These are phyloP conservation scores for Apeltes quadracus DNA, from an alignment of 2,113 vertebrate species.

Conservation along the genomic window DNA sequence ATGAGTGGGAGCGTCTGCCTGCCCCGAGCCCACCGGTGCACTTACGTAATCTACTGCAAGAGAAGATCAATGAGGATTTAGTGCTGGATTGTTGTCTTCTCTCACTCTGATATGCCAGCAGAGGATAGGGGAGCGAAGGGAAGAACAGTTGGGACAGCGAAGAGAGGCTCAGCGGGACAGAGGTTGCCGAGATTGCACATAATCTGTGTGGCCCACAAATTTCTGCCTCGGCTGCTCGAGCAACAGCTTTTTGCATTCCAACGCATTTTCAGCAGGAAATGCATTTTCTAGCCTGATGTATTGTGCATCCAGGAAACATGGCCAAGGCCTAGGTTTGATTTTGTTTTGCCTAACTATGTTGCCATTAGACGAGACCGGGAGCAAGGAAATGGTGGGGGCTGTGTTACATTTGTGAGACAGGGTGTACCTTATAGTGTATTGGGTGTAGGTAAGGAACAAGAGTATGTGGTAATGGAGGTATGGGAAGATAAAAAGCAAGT, in stretches of 20 bases:
- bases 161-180: conserved; percentile 52
- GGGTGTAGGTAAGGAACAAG: too few relatives aligned
- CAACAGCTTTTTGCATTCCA: not conserved
- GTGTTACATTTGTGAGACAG: too few relatives aligned
- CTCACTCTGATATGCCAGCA: conserved; percentile 66
- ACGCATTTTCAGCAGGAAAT: too few relatives aligned
- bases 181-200: conserved; percentile 26
- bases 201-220: conserved; percentile 26
- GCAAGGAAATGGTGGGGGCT: too few relatives aligned
- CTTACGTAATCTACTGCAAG: conserved; percentile 78
- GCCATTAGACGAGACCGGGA: too few relatives aligned
- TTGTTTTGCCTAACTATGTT: too few relatives aligned
- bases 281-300: too few relatives aligned
- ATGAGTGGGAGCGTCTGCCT: conserved; percentile 78
- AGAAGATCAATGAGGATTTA: conserved; percentile 78
- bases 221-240: conserved; percentile 7
- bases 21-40: conserved; percentile 66
- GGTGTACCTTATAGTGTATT: too few relatives aligned
- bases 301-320: too few relatives aligned
- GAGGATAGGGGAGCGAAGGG: conserved; percentile 44
- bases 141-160: conserved; percentile 57
- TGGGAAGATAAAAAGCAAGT: too few relatives aligned
- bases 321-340: too few relatives aligned
- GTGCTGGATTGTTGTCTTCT: conserved; percentile 74
- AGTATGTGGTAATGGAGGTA: too few relatives aligned